A percentile compares a stretch with the other conserved stretches of the same genome.
These are phyloP conservation scores for Homalodisca vitripennis DNA, from an alignment of 1,140 invertebrate genomes.

Conservation along the genomic window DNA sequence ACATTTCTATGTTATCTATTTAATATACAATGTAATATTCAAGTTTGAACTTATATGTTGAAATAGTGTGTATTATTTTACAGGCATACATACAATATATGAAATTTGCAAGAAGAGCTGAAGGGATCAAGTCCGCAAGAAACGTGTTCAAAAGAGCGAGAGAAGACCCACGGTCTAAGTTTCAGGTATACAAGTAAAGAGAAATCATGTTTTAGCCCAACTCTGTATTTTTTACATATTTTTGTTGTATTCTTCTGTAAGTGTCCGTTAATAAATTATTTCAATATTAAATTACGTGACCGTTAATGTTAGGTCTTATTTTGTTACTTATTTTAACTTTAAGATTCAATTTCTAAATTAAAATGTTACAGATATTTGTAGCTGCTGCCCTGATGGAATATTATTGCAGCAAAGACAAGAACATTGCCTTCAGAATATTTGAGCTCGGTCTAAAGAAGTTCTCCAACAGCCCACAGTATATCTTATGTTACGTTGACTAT, in stretches of 20 bases:
- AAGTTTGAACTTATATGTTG: no score
- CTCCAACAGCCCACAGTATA: conserved; percentile 90
- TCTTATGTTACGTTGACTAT: conserved; percentile 95
- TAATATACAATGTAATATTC: no score
- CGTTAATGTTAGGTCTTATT: no score
- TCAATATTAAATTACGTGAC: no score
- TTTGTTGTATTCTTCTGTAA: no score
- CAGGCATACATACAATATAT: conserved; percentile 98
- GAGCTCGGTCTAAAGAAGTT: conserved; percentile 98
- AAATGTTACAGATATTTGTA: conserved; percentile 79
- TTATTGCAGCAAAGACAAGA: conserved; percentile 99
- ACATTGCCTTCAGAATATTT: conserved; percentile 97
- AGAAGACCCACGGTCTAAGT: conserved; percentile 70
- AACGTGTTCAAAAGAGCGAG: conserved; percentile 93
- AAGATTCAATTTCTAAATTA: background rate
- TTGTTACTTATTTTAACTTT: no score
- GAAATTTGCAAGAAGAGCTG: conserved; percentile 95
- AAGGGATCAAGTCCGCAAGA: conserved; percentile 96
- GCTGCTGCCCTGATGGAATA: conserved; percentile 99
- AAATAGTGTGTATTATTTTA: no score
- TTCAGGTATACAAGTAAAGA: no score
- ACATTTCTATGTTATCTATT: no score
- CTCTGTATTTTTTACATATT: no score
- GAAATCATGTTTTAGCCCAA: no score
- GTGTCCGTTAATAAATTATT: no score